A percentile compares a stretch with the other conserved stretches of the same genome.
Evolutionary conservation across 2,888 invertebrate species (phyloP).

Genomic region (Resseliella maxima): DNA sequence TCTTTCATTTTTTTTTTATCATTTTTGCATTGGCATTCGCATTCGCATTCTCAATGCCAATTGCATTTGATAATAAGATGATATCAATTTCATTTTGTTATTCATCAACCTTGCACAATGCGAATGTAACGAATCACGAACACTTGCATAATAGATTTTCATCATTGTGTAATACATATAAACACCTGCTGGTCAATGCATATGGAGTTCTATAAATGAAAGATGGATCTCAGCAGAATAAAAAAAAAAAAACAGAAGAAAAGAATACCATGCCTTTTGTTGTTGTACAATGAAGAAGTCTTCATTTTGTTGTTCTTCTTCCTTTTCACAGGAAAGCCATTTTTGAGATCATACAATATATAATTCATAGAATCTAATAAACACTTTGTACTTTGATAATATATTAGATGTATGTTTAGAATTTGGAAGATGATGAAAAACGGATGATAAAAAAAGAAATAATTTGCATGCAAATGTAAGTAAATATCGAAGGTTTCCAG

Average conservation of each 20-base stretch:
- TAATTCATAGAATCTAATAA: constrained; percentile 1
- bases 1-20: not conserved
- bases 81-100: too few species aligned
- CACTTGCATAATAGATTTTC: too few species aligned
- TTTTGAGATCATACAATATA: not conserved
- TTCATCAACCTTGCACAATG: too few species aligned
- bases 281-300: too few species aligned
- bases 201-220: too few species aligned
- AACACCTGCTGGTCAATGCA: not conserved
- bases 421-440: not conserved
- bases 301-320: not conserved
- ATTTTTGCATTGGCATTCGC: too few species aligned
- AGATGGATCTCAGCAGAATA: not conserved
- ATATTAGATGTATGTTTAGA: not conserved
- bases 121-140: too few species aligned
- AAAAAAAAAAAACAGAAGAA: not conserved
- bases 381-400: not conserved
- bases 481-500: constrained; percentile 9
- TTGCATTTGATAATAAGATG: too few species aligned
- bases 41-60: too few species aligned
- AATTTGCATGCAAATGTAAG: not conserved
- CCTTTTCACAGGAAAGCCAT: not conserved
- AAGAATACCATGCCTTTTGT: not conserved
- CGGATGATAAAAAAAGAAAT: not conserved
- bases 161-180: too few species aligned